These are phyloP conservation scores for Harpagifer antarcticus DNA, from an alignment of 2,797 vertebrate genomes.

Conservation along the genomic window DNA sequence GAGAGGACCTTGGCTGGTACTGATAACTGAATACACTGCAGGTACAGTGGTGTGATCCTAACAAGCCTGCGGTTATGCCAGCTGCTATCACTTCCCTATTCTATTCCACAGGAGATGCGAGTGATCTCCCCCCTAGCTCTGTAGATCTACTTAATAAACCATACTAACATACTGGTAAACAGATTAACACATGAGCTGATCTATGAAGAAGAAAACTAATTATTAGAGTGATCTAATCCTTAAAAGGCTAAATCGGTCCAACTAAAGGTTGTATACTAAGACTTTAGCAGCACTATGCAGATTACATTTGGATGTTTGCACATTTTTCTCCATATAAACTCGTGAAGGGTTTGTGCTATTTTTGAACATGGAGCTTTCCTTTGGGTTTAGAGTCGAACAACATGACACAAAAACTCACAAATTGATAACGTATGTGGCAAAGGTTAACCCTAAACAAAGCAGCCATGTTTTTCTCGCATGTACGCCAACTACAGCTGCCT, in stretches of 20 bases:
- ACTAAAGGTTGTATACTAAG: background rate
- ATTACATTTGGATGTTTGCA: background rate
- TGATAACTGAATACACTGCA: conserved; percentile 30
- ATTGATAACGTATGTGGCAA: conserved; percentile 4
- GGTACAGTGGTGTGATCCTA: conserved; percentile 31
- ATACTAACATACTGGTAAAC: conserved; percentile 9
- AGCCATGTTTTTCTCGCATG: background rate
- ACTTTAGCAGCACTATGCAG: background rate
- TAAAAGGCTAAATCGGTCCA: background rate
- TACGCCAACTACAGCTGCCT: background rate
- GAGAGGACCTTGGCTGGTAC: conserved; percentile 14
- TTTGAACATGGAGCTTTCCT: background rate
- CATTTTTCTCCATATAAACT: background rate
- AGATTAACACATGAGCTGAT: background rate
- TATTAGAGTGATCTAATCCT: no score
- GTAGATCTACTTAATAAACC: conserved; percentile 14
- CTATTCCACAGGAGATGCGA: conserved; percentile 7
- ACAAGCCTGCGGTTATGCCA: conserved; percentile 19
- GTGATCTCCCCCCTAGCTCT: background rate
- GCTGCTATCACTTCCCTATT: conserved; percentile 50
- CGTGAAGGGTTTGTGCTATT: background rate
- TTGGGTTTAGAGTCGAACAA: background rate
- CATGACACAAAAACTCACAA: background rate
- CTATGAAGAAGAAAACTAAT: conserved; percentile 6
- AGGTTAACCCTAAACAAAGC: background rate